Base-by-base conservation (phyloP, 2,888 invertebrate species). In the Romanomermis culicivorax region DNA sequence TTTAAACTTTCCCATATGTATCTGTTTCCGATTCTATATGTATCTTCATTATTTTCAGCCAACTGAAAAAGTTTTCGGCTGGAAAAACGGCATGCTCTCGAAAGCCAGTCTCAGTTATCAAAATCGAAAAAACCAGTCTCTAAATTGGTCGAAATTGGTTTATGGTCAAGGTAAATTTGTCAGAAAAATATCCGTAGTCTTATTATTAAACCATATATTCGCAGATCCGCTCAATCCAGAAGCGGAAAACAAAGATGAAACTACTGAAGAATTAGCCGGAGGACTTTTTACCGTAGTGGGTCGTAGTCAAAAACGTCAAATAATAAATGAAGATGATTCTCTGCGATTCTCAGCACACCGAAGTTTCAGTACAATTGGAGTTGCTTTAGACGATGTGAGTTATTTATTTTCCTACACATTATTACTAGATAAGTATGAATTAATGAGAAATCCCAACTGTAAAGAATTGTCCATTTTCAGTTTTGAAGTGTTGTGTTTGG, bases 221-320 rank as follows among this genome's bases (percentile, higher is more conserved):
- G n/a, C n/a, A n/a, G n/a, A n/a, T n/a, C n/a, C n/a, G n/a, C n/a
- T n/a, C n/a, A n/a, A n/a, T n/a, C n/a, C 55, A 11, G 30, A 42
- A 42, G 60, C 43, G 20, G 47, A 43, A 7, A 55, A 51, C 25
- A n/a, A 25, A 11, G 58, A 59, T 52, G 53, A 55, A 7, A 29
- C 24, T 26, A 50, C 47, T n/a, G 53, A 57, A 17, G 59, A 55
- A 26, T 55, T 52, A 25, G 47, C 42, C 14, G 59, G 24, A 1
- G 56, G 42, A 3, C 20, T 50, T 23, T 26, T 29, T 20, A 7
- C 4, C 14, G 51, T 26, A 4, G 51, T 20, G 14, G 47, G 7
- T 23, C 17, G 23, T 23, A 11, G 23, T 7, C 47, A 45, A 45
- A 11, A 45, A 47, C 20, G 20, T n/a, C n/a, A 11, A n/a, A 47